Percentiles rank a stretch among this genome's conserved stretches.
Conservation (phyloP, 1,140 invertebrate species). For the Stegodyphus mimosarum region DNA sequence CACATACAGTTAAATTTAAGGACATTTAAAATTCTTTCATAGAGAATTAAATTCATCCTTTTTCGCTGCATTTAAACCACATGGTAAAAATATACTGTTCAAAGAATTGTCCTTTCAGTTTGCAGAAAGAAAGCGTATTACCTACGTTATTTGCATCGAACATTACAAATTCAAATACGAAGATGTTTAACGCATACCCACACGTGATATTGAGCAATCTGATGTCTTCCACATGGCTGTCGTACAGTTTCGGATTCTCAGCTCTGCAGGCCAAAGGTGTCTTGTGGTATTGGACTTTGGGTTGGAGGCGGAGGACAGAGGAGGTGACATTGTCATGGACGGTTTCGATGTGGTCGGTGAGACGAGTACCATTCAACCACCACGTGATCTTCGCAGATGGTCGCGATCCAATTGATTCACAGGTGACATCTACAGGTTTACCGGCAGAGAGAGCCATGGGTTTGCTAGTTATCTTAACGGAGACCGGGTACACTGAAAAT, state of each 20-base stretch:
- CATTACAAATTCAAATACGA: neutral
- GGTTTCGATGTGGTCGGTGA: slow-evolving; percentile 47
- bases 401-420: slow-evolving; percentile 62
- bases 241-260: slow-evolving; percentile 49
- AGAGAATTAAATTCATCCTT: too few species aligned
- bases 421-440: slow-evolving; percentile 55
- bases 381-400: slow-evolving; percentile 63
- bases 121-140: too few species aligned
- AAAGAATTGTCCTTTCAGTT: too few species aligned
- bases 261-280: slow-evolving; percentile 38
- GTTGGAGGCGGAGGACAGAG: slow-evolving; percentile 48
- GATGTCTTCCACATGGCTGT: slow-evolving; percentile 20
- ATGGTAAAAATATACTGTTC: too few species aligned
- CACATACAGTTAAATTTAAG: too few species aligned
- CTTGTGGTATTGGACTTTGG: slow-evolving; percentile 37
- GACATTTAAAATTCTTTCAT: too few species aligned
- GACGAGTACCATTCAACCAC: slow-evolving; percentile 61
- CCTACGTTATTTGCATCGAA: too few species aligned
- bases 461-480: slow-evolving; percentile 54
- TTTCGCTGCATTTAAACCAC: too few species aligned
- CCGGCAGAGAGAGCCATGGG: slow-evolving; percentile 56
- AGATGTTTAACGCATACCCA: slow-evolving; percentile 34
- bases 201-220: slow-evolving; percentile 52
- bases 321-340: slow-evolving; percentile 53
- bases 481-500: slow-evolving; percentile 62